A percentile compares a stretch with the other conserved stretches of the same genome.
These are phyloP conservation scores for Myiagra hebetior DNA, from an alignment of 2,113 vertebrate species.

Conservation along the genomic window DNA sequence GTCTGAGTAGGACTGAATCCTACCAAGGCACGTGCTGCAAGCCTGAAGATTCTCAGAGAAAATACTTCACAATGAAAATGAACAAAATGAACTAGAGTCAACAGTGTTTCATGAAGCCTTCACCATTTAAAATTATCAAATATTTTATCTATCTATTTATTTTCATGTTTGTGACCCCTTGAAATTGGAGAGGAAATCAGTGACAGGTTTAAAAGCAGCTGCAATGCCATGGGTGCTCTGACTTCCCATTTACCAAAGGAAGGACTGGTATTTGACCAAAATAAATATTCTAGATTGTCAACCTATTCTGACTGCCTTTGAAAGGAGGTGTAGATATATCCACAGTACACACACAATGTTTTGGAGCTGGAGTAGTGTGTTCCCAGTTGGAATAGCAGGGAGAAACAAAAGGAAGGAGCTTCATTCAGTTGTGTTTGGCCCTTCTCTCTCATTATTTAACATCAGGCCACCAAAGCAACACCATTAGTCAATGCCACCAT, in stretches of 20 bases:
- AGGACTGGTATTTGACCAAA: neutral
- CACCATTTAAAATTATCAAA: neutral
- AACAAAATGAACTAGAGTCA: neutral
- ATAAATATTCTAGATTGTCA: neutral
- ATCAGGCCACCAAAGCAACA: neutral
- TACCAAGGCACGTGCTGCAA: neutral
- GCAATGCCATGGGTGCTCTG: neutral
- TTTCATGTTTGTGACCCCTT: neutral
- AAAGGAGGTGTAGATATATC: neutral
- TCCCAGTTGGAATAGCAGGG: neutral
- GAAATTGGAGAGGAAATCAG: neutral
- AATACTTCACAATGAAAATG: neutral
- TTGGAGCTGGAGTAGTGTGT: rapidly evolving
- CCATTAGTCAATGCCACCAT: too few species aligned
- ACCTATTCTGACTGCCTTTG: neutral
- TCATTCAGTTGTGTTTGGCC: neutral
- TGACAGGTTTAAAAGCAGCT: neutral
- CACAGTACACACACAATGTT: neutral
- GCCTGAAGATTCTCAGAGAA: neutral
- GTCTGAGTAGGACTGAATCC: neutral
- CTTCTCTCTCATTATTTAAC: neutral
- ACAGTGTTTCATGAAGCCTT: neutral
- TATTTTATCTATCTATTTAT: neutral
- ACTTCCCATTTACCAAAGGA: neutral
- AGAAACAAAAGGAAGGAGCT: neutral